A percentile compares a stretch with the other conserved stretches of the same genome.
These are phyloP conservation scores for Oryzias sinensis DNA, from an alignment of 2,797 vertebrate genomes.

Conservation along the genomic window DNA sequence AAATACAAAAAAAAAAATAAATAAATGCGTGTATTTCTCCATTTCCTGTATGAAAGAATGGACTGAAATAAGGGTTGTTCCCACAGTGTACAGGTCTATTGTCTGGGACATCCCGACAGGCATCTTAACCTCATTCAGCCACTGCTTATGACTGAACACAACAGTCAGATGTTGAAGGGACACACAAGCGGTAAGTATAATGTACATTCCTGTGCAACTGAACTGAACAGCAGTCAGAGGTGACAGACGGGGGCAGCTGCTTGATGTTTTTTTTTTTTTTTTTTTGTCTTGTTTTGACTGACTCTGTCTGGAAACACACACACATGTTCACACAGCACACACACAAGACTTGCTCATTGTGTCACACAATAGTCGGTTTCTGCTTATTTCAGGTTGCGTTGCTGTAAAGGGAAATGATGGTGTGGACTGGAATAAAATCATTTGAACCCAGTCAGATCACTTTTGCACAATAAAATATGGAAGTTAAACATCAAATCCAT, in stretches of 20 bases:
- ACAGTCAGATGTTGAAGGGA: conserved; percentile 56
- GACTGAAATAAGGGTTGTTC: conserved; percentile 44
- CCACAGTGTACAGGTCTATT: conserved; percentile 54
- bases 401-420: conserved; percentile 1
- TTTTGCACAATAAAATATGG: too few species aligned
- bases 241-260: conserved; percentile 64
- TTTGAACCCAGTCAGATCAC: conserved; percentile 1
- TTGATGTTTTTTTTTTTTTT: conserved; percentile 24
- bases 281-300: conserved; percentile 71
- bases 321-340: conserved; percentile 9
- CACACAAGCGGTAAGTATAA: conserved; percentile 1
- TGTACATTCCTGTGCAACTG: neutral
- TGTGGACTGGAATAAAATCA: conserved; percentile 8
- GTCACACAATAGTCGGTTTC: conserved; percentile 37
- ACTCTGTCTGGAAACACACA: conserved; percentile 47
- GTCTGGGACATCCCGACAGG: conserved; percentile 41
- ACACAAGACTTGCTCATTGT: conserved; percentile 21
- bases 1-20: too few species aligned
- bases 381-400: conserved; percentile 38
- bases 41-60: conserved; percentile 63
- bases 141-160: conserved; percentile 41
- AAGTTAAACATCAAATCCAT: too few species aligned
- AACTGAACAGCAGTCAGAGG: conserved; percentile 39
- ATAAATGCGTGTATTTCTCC: conserved; percentile 39
- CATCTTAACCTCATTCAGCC: conserved; percentile 36